Percentiles rank a stretch among this genome's conserved stretches.
These are phyloP conservation scores for Ceramica pisi DNA, from an alignment of 2,888 invertebrate genomes.

Conservation along the genomic window DNA sequence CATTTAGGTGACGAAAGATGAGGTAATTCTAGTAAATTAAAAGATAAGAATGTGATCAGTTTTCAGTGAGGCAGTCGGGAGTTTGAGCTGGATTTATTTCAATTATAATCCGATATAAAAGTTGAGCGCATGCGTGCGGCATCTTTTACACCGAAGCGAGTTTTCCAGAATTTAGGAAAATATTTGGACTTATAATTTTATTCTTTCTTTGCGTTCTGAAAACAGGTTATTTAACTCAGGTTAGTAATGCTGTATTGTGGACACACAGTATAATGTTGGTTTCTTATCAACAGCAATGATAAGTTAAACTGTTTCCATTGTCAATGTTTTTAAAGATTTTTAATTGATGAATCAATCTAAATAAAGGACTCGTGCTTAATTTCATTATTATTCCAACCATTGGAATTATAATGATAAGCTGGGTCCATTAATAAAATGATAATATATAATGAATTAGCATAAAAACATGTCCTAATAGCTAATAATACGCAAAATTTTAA, in stretches of 20 bases:
- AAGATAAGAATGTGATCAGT: slow-evolving; percentile 83
- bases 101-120: slow-evolving; percentile 85
- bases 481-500: slow-evolving; percentile 4
- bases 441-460: slow-evolving; percentile 21
- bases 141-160: slow-evolving; percentile 77
- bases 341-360: not conserved
- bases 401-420: not conserved
- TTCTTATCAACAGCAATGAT: not conserved
- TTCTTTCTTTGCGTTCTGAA: too few relatives aligned
- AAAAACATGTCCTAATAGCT: not conserved
- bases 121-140: slow-evolving; percentile 82
- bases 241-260: too few relatives aligned
- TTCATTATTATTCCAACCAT: not conserved
- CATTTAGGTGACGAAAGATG: slow-evolving; percentile 50
- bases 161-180: not conserved
- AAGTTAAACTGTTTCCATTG: too few relatives aligned
- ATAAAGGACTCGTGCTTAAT: not conserved
- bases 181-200: not conserved
- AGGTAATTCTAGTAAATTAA: slow-evolving; percentile 69
- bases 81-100: slow-evolving; percentile 87
- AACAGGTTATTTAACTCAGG: too few relatives aligned
- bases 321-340: not conserved
- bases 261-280: not conserved
- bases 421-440: slow-evolving; percentile 5
- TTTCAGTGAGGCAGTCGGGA: slow-evolving; percentile 79